Evolutionary conservation across 2,888 invertebrate genomes (phyloP), one percentile per base, ranked within the genome.

Genomic region (Drosophila tanythrix): DNA sequence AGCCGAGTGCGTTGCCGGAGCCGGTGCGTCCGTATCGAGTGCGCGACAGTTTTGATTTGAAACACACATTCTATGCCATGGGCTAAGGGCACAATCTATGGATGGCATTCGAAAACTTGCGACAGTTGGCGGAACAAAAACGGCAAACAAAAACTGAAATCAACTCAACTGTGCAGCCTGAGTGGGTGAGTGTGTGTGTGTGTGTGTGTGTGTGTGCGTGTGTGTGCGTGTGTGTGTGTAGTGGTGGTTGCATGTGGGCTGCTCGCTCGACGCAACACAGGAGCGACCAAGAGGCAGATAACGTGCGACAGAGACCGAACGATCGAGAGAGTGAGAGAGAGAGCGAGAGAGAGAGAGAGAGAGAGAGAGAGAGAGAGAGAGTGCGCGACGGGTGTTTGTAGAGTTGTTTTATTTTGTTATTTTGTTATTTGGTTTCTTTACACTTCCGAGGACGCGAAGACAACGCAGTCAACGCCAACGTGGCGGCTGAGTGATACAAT

Each of bases 31-130:
- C 87, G 87, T 88, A 76, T 89, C 85, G 87, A 79, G 88, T 89
- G 87, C 87, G 89, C 87, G 87, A 89, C 87, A 90, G 76, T 88
- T 88, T 90, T 73, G 87, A 90, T 88, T 88, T 88, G 89, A 88
- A 90, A 79, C 81, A 73, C 79, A 76, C 51, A 65, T 57, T 60
- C 73, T 62, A 51, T 61, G 56, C 73, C 53, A 38, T 61, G 56
- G 59, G n/a, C 70, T 60, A 57, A 73, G 81, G 78, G 68, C 68
- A 72, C 77, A 76, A 71, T 77, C 80, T 66, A 76, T 79, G 75
- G 74, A 67, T 63, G 67, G 68, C 74, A 89, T 88, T 87, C 81
- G 88, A 88, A 89, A 86, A 90, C 88, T 89, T 88, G 90, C 90
- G 87, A 90, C 90, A 86, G 77, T 83, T 82, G 82, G 72, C 79